Conservation (phyloP, 2,888 invertebrate genomes). For the Drosophila nr. fundita region DNA sequence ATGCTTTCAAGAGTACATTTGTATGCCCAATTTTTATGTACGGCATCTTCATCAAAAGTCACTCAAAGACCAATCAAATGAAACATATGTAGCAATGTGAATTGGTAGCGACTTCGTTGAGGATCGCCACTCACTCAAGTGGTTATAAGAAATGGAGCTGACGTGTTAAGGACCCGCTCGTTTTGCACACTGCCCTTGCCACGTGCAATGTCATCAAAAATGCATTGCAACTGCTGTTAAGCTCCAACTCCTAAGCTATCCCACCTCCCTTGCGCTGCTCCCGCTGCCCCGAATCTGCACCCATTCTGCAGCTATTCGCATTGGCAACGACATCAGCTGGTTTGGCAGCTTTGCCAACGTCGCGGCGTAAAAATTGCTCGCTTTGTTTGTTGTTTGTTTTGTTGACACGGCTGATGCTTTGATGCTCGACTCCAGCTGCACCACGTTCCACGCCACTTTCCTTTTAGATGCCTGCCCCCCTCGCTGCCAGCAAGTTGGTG, state of each 20-base stretch:
- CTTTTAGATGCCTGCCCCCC: neutral
- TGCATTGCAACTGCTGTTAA: slow-evolving; percentile 59
- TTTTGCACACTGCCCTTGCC: slow-evolving; percentile 25
- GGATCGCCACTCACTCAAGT: slow-evolving; percentile 46
- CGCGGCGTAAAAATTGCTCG: slow-evolving; percentile 71
- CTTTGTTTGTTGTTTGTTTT: slow-evolving; percentile 76
- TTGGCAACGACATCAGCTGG: slow-evolving; percentile 65
- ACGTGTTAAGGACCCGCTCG: slow-evolving; percentile 56
- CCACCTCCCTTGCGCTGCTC: neutral
- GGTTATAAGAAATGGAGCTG: slow-evolving; percentile 58
- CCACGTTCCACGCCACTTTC: neutral
- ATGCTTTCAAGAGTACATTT: neutral
- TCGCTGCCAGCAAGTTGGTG: slow-evolving; percentile 23
- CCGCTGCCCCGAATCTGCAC: neutral
- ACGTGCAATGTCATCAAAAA: slow-evolving; percentile 59
- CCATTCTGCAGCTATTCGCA: slow-evolving; percentile 21
- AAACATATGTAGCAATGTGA: neutral
- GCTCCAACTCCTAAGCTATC: slow-evolving; percentile 18
- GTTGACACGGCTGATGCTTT: slow-evolving; percentile 63
- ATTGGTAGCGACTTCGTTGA: slow-evolving; percentile 7
- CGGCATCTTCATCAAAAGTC: slow-evolving; percentile 3
- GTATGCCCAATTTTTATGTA: neutral
- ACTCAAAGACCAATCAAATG: slow-evolving; percentile 21
- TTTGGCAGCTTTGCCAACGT: slow-evolving; percentile 47
- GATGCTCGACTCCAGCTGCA: slow-evolving; percentile 46